phyloP scores from a whole-genome alignment of 2,113 vertebrate species.

The Hippocampus comes region DNA sequence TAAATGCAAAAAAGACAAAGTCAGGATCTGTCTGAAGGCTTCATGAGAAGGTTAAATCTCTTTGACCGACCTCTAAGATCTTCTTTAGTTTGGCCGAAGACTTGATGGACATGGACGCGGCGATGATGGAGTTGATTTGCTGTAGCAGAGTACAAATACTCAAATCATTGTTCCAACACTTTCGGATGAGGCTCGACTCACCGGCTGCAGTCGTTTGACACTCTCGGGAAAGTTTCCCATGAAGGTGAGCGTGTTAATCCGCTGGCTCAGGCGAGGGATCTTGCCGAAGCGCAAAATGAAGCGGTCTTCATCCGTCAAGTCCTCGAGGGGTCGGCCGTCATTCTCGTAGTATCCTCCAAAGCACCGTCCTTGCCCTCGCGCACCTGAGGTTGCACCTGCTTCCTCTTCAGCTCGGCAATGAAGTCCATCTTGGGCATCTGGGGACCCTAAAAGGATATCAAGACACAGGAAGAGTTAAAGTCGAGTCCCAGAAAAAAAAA shows the following conservation, averaged over 20 bases:
- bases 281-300: slow-evolving; percentile 89
- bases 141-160: slow-evolving; percentile 49
- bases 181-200: slow-evolving; percentile 40
- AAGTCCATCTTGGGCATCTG: slow-evolving; percentile 86
- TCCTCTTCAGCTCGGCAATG: slow-evolving; percentile 93
- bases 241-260: slow-evolving; percentile 90
- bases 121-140: slow-evolving; percentile 92
- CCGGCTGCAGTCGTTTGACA: slow-evolving; percentile 84
- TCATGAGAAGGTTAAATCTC: background rate
- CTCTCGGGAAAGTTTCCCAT: slow-evolving; percentile 90
- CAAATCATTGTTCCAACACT: background rate
- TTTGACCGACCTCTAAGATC: slow-evolving; percentile 85
- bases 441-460: slow-evolving; percentile 54
- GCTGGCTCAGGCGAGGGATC: slow-evolving; percentile 84
- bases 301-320: slow-evolving; percentile 84
- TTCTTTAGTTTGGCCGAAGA: slow-evolving; percentile 89
- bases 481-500: no score
- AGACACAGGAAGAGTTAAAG: background rate
- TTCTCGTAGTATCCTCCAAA: slow-evolving; percentile 90
- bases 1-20: slow-evolving; percentile 38
- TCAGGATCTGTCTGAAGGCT: background rate
- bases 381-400: slow-evolving; percentile 90
- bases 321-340: slow-evolving; percentile 79
- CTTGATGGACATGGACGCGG: slow-evolving; percentile 93
- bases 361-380: slow-evolving; percentile 90